Conservation (phyloP, 2,797 vertebrate species). For the Eulemur coronatus region DNA sequence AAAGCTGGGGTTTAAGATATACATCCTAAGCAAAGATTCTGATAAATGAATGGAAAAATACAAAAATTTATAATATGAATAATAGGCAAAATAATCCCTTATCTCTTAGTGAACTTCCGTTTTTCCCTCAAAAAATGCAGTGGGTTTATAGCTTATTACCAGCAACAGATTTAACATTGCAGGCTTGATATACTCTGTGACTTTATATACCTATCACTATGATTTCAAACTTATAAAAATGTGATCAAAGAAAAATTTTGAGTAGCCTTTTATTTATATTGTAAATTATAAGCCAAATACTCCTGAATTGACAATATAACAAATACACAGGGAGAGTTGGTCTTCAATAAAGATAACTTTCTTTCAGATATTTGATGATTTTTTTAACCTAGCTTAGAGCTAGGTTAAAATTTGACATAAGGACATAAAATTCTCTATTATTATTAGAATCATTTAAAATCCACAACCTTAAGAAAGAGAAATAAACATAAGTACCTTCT, state of each 20-base stretch:
- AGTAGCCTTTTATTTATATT: neutral
- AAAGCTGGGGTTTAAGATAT: neutral
- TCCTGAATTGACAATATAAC: neutral
- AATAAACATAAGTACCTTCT: neutral
- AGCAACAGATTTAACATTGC: neutral
- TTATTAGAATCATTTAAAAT: slow-evolving; percentile 48
- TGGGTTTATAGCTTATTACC: neutral
- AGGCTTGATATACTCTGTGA: neutral
- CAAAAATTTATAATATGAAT: neutral
- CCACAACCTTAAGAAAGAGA: neutral
- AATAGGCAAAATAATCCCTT: neutral
- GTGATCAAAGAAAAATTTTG: neutral
- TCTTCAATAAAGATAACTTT: neutral
- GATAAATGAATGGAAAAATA: neutral
- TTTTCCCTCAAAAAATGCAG: neutral
- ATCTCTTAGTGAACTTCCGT: neutral
- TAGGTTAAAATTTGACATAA: neutral
- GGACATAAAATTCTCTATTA: neutral
- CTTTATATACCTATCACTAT: neutral
- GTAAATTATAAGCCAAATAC: neutral
- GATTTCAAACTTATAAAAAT: neutral
- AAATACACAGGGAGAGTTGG: neutral
- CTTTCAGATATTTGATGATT: neutral
- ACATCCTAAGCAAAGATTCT: neutral
- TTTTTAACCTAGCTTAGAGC: neutral